Evolutionary conservation across 1,140 invertebrate species (phyloP), one percentile per base, ranked within the genome.

Genomic region (Lasioglossum baleicum): DNA sequence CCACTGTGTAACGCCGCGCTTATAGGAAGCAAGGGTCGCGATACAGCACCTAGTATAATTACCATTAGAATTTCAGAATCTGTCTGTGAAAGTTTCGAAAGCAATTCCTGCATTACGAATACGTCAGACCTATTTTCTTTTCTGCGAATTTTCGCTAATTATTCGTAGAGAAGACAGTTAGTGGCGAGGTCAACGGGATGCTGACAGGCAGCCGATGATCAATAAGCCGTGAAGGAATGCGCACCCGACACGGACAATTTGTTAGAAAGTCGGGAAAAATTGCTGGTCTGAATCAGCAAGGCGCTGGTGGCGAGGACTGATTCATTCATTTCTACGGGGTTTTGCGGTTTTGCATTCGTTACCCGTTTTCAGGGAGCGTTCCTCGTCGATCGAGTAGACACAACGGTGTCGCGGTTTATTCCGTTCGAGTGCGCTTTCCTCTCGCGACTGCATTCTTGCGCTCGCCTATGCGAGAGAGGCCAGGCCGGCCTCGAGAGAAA

Each of bases 401-500:
- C 6, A 51, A 48, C 40, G 48, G 42, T 22, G 65, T 51, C 64
- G 22, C 8, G 58, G 70, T 20, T 53, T 51, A 53, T 44, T 31
- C 22, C 44, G 58, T 42, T 74, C 40, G 53, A 42, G n/a, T 15
- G 48, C 65, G 53, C 73, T 75, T 75, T 81, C 66, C 79, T 81
- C 58, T 76, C 58, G 73, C 35, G 20, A 22, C 64, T 75, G 70
- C 61, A 80, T 80, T 74, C 77, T 74, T 67, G 22, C 22, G 53
- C 8, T 61, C 53, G 71, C 31, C 35, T 42, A 40, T n/a, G 64
- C 78, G 51, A 48, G 44, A 48, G 44, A 15, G 51, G 15, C 51
- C 51, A 15, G 53, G 65, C 26, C 5, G n/a, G 42, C 15, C 7
- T 2, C 51, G 13, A 4, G 67, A 70, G 56, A 66, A 77, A 75